Evolutionary conservation across 2,797 vertebrate genomes (phyloP), one percentile per base, ranked within the genome.

Genomic region (Danio choprae): DNA sequence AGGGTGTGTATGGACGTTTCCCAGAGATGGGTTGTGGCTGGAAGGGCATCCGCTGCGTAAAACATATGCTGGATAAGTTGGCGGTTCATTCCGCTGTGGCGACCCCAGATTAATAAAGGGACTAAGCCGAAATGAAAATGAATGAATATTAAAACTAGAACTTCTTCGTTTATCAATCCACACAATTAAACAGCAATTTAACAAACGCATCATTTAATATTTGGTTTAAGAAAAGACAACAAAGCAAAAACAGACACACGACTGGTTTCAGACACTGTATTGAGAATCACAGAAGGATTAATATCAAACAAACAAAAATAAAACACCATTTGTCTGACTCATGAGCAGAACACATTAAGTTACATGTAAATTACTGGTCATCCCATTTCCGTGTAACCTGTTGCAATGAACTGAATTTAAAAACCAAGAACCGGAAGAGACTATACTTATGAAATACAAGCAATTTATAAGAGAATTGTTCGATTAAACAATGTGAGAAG

Each of bases 221-320:
- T 41, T 65, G 41, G 29, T 44, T 15, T 50, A 56, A 53, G 63
- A 58, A 48, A 75, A 46, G 4, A 18, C 20, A 65, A n/a, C 40
- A 5, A 11, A 63, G 59, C 75, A 56, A 67, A 50, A 77, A 38
- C 20, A 15, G 41, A 56, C 7, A 38, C 4, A 13, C 15, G 38
- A 56, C 68, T 43, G 6, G n/a, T 41, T 71, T 43, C 6, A 40
- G 13, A 53, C 0, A 20, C 4, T 5, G 60, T 56, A 18, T 36
- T 76, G 40, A 65, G 20, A 8, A n/a, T 56, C 69, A 63, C 9
- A 29, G 29, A 29, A 16, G 29, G 6, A n/a, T 71, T 20, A 20
- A 55, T 36, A 65, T 20, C 6, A 18, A 48, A 62, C 18, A 55
- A 76, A 65, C 60, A 22, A 56, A 36, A 76, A 53, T 9, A 29